Evolutionary conservation across 2,113 vertebrate genomes (phyloP).

Genomic region (Oreochromis tanganicae): DNA sequence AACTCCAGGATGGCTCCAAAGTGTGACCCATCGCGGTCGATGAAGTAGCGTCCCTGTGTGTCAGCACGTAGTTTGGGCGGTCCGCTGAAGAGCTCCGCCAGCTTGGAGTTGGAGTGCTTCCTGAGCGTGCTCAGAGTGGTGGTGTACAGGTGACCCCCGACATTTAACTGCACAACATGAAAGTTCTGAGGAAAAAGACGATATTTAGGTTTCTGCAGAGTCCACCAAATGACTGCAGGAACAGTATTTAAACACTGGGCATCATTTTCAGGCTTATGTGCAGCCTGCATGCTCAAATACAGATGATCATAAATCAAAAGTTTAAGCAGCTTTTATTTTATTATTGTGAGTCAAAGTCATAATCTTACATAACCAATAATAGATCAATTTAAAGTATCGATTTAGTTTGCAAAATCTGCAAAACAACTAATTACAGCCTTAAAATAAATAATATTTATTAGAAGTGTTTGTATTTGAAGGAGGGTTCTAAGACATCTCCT

Average conservation of each 20-base stretch:
- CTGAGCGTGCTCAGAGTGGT: conserved; percentile 79
- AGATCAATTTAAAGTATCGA: neutral
- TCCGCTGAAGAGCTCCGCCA: conserved; percentile 78
- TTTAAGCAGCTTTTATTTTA: neutral
- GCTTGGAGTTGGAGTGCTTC: conserved; percentile 78
- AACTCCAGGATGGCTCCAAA: conserved; percentile 85
- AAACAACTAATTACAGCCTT: neutral
- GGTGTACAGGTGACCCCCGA: conserved; percentile 81
- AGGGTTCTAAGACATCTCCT: no score
- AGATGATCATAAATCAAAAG: rapidly evolving
- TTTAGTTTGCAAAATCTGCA: neutral
- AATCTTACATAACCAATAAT: neutral
- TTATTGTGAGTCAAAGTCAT: neutral
- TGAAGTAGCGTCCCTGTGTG: conserved; percentile 78
- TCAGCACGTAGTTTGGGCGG: conserved; percentile 67
- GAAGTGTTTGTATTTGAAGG: neutral
- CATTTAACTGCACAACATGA: conserved; percentile 79
- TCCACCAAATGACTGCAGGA: neutral
- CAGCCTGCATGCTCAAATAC: rapidly evolving
- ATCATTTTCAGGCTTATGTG: neutral
- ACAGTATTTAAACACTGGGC: neutral
- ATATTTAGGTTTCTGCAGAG: neutral
- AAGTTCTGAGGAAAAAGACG: conserved; percentile 53
- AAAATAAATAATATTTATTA: neutral
- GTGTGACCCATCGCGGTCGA: conserved; percentile 81